phyloP scores from a whole-genome alignment of 2,888 invertebrate species.

The Dromius quadrimaculatus region DNA sequence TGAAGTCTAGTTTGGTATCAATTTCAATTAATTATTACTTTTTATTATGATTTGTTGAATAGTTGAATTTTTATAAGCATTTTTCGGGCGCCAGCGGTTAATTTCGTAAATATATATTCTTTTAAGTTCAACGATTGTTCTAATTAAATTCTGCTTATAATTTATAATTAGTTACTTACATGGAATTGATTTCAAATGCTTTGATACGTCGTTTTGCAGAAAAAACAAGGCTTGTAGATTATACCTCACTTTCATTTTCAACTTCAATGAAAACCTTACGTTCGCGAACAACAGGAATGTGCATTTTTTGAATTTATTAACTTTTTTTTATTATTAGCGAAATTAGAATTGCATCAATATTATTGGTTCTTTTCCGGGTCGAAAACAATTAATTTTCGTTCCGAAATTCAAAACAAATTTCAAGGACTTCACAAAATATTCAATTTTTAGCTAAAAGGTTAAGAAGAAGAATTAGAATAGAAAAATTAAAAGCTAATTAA shows the following conservation, averaged over 20 bases:
- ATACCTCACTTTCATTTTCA: slow-evolving; percentile 31
- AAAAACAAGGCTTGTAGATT: slow-evolving; percentile 16
- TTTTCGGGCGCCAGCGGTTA: no score
- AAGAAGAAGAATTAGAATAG: no score
- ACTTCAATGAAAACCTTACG: slow-evolving; percentile 10
- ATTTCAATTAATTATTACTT: no score
- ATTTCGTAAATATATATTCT: no score
- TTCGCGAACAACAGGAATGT: slow-evolving; percentile 9
- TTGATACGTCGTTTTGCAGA: not conserved
- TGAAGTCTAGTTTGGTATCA: no score
- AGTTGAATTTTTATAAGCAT: no score
- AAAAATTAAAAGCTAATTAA: slow-evolving; percentile 4
- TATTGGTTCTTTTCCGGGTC: no score
- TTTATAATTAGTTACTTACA: not conserved
- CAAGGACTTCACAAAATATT: no score
- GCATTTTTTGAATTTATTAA: slow-evolving; percentile 12
- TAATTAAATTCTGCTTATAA: not conserved
- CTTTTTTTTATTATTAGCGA: no score
- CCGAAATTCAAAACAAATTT: not conserved
- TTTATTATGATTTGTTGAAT: no score
- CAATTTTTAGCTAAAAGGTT: no score
- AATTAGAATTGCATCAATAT: no score
- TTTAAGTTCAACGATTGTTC: slow-evolving; percentile 3
- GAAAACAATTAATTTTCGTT: not conserved
- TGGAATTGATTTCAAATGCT: not conserved